A percentile compares a stretch with the other conserved stretches of the same genome.
Conservation (phyloP, 2,888 invertebrate genomes). For the Drosophila subsilvestris region DNA sequence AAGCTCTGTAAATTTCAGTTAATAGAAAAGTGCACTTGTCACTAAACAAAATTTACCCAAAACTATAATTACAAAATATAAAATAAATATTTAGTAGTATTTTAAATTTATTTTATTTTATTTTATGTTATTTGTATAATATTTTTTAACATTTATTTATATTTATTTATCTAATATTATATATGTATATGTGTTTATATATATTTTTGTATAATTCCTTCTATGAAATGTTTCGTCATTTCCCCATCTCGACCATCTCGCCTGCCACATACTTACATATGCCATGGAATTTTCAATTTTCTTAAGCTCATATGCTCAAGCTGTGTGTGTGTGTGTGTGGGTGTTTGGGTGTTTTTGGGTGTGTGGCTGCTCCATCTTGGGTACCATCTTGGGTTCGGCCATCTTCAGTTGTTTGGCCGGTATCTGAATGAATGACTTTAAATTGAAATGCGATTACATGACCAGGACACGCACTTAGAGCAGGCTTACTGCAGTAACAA, state of each 20-base stretch:
- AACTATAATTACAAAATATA: no score
- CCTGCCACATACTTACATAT: conserved; percentile 4
- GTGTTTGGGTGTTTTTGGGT: no score
- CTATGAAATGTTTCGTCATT: not conserved
- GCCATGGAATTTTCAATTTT: conserved; percentile 82
- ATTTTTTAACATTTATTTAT: no score
- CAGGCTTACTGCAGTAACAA: conserved; percentile 65
- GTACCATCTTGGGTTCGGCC: conserved; percentile 3
- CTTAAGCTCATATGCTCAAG: conserved; percentile 60
- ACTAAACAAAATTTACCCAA: no score
- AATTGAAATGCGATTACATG: conserved; percentile 83
- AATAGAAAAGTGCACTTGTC: no score
- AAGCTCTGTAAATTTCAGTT: no score
- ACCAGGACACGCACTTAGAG: conserved; percentile 82
- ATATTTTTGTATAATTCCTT: not conserved
- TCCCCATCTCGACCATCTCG: not conserved
- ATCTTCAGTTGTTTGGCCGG: conserved; percentile 28
- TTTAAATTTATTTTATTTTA: no score
- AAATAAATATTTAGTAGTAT: no score
- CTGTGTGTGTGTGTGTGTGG: not conserved
- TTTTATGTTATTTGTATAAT: no score
- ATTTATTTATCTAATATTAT: no score
- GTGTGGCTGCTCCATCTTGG: conserved; percentile 13
- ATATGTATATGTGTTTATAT: no score
- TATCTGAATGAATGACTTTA: conserved; percentile 69